Evolutionary conservation across 2,888 invertebrate species (phyloP), one percentile per base, ranked within the genome.

Genomic region (Acleris holmiana): DNA sequence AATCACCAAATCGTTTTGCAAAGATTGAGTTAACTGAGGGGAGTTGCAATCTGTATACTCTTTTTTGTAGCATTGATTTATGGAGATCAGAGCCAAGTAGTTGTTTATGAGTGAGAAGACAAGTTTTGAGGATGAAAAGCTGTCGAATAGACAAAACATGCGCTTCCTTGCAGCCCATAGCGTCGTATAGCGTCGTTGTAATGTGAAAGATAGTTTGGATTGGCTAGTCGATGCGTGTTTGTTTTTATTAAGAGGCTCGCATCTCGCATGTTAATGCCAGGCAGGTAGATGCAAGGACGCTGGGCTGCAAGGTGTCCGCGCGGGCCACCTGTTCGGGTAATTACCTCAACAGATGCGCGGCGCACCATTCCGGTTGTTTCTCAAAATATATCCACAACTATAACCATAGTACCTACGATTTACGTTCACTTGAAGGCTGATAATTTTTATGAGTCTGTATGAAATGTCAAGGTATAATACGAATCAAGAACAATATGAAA

Each of bases 331-430:
- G 91, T 89, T 66, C 74, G 49, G 71, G 78, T 77, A 86, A 91
- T 91, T 89, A 88, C 89, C 88, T 49, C 82, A 89, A 90, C 91
- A 91, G 91, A 91, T 91, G 92, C 82, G 79, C 73, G 72, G 76
- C 70, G 74, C 72, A 74, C 74, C 71, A 67, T 68, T 73, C 72
- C 63, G 64, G 64, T 64, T 64, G 53, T 61, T 29, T 60, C 50
- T 50, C 17, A 61, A 67, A 40, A 60, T 60, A 58, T 48, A 58
- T 7, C 53, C 15, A 44, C 71, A 75, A 71, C 71, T 67, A 74
- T 69, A 78, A 54, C 6, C 7, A 44, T 44, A 44, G 44, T 15
- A 49, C 21, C 21, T 29, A 48, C 47, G 40, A 58, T 58, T 58
- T 58, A 53, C 25, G 47, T 23, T 18, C 40, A 19, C 41, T 57